Percentiles rank a stretch among this genome's conserved stretches.
phyloP scores from a whole-genome alignment of 2,797 vertebrate genomes.

The Amazona ochrocephala region DNA sequence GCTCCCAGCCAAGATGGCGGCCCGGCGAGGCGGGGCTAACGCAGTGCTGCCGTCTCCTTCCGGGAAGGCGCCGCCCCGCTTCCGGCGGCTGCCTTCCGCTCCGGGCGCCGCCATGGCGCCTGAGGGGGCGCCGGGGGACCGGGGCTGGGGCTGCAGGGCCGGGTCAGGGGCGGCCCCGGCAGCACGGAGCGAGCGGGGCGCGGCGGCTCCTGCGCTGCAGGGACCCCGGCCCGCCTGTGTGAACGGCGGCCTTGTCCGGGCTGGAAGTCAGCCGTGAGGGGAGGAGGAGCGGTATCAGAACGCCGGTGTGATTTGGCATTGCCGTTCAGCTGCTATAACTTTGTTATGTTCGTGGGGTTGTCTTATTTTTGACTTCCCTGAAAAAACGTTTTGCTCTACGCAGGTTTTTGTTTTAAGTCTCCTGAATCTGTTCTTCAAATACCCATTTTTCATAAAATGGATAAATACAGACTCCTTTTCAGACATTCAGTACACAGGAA shows the following conservation, averaged over 20 bases:
- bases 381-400: neutral
- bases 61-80: neutral
- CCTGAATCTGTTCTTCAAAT: neutral
- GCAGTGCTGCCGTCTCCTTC: constrained; percentile 10
- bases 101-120: too few relatives aligned
- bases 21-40: constrained; percentile 47
- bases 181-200: too few relatives aligned
- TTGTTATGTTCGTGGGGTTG: neutral
- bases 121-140: too few relatives aligned
- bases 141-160: neutral
- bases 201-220: neutral
- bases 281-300: neutral
- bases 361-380: too few relatives aligned
- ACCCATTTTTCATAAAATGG: neutral
- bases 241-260: neutral
- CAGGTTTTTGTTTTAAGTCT: too few relatives aligned
- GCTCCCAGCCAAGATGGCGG: constrained; percentile 61
- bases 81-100: constrained; percentile 9
- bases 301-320: rapidly evolving
- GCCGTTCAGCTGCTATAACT: rapidly evolving
- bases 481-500: neutral
- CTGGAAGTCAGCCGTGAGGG: neutral
- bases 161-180: too few relatives aligned
- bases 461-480: too few relatives aligned
- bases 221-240: neutral